phyloP scores from a whole-genome alignment of 2,113 vertebrate species.

The Vanacampus margaritifer region DNA sequence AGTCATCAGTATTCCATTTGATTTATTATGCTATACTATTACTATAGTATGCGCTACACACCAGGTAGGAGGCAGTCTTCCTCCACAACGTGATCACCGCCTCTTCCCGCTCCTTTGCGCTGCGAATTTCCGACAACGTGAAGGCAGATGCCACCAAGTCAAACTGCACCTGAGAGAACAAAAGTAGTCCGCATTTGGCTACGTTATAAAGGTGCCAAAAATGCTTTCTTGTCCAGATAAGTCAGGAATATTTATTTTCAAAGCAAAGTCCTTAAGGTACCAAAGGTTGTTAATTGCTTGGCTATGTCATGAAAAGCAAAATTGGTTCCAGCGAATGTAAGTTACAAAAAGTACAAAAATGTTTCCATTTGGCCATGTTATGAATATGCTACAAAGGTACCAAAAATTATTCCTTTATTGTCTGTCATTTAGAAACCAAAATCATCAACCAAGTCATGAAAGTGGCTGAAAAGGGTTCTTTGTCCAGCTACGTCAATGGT shows the following conservation, averaged over 20 bases:
- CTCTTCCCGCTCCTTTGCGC: constrained; percentile 58
- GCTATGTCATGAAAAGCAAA: no score
- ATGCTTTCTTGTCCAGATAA: neutral
- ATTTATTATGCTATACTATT: neutral
- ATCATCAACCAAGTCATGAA: no score
- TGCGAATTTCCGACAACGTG: constrained; percentile 79
- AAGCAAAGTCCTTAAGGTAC: neutral
- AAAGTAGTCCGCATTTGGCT: neutral
- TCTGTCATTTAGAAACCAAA: no score
- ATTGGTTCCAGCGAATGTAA: no score
- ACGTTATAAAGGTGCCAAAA: neutral
- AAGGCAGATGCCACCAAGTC: constrained; percentile 81
- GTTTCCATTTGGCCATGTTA: no score
- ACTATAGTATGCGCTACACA: constrained; percentile 46
- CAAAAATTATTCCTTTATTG: no score
- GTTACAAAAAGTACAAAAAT: no score
- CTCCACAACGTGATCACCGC: constrained; percentile 80
- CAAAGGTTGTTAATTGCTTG: no score
- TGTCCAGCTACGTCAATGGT: no score
- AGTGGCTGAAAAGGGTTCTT: no score
- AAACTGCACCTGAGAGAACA: constrained; percentile 77
- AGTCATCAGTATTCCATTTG: neutral
- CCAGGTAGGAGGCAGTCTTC: constrained; percentile 82
- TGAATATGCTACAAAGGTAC: no score
- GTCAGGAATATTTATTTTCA: no score